A percentile compares a stretch with the other conserved stretches of the same genome.
Evolutionary conservation across 2,113 vertebrate species (phyloP).

Genomic region (Merops nubicus): DNA sequence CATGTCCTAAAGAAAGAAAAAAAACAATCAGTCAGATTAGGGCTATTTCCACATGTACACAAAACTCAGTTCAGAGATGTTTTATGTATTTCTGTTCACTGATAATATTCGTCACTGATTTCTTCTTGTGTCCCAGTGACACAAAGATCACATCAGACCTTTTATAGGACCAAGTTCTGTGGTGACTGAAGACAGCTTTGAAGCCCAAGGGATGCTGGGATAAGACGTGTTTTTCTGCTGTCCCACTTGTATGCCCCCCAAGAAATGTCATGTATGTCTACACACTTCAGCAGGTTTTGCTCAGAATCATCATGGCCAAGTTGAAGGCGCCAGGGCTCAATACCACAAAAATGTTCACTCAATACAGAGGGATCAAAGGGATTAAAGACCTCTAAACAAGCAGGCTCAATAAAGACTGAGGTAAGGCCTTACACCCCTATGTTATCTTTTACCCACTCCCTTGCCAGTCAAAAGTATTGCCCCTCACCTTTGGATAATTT

Average conservation of each 20-base stretch:
- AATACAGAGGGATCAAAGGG: background rate
- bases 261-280: background rate
- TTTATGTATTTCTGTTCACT: background rate
- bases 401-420: background rate
- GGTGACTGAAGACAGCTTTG: background rate
- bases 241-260: background rate
- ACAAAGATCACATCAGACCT: background rate
- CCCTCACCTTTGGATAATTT: conserved; percentile 94
- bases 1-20: conserved; percentile 83
- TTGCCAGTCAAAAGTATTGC: background rate
- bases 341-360: background rate
- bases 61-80: background rate
- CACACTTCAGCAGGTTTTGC: background rate
- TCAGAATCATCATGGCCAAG: background rate
- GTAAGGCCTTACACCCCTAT: background rate
- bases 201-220: background rate
- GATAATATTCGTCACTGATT: background rate
- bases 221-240: background rate
- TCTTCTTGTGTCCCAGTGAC: background rate
- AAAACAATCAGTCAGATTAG: background rate
- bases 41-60: background rate
- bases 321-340: background rate
- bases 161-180: background rate
- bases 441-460: background rate
- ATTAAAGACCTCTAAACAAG: background rate